phyloP scores from a whole-genome alignment of 2,797 vertebrate species.

The Eutrigla gurnardus region DNA sequence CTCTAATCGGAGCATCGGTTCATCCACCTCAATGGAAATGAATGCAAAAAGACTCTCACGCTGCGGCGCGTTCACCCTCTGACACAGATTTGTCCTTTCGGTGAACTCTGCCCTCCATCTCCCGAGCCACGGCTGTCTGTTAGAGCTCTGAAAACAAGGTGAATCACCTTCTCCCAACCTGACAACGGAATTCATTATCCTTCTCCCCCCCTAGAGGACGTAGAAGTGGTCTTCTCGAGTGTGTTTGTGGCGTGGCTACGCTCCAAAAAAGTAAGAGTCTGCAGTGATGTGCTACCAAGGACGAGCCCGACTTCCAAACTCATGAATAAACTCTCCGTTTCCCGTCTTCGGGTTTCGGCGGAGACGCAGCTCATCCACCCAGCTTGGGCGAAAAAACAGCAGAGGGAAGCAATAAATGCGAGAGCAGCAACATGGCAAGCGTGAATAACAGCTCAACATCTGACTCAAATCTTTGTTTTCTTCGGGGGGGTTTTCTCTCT shows the following conservation, averaged over 20 bases:
- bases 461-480: conserved; percentile 54
- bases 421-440: conserved; percentile 46
- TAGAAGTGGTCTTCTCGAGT: conserved; percentile 74
- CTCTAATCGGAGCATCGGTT: conserved; percentile 80
- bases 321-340: conserved; percentile 70
- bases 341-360: conserved; percentile 60
- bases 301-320: conserved; percentile 61
- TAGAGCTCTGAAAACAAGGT: conserved; percentile 72
- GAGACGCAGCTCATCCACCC: conserved; percentile 11
- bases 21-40: conserved; percentile 79
- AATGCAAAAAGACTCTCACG: conserved; percentile 75
- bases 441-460: conserved; percentile 45
- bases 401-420: conserved; percentile 52
- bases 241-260: conserved; percentile 71
- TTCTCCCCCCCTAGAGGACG: conserved; percentile 62
- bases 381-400: conserved; percentile 17
- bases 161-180: conserved; percentile 75
- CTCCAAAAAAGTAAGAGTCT: conserved; percentile 66
- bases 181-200: conserved; percentile 83
- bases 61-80: conserved; percentile 60
- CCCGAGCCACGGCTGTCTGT: conserved; percentile 61
- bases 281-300: conserved; percentile 69
- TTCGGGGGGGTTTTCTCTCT: neutral
- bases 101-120: conserved; percentile 80
- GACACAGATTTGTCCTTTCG: conserved; percentile 77